These are phyloP conservation scores for Corticium candelabrum DNA, from an alignment of 37 sponge, comb jelly and placozoan species.

Conservation along the genomic window DNA sequence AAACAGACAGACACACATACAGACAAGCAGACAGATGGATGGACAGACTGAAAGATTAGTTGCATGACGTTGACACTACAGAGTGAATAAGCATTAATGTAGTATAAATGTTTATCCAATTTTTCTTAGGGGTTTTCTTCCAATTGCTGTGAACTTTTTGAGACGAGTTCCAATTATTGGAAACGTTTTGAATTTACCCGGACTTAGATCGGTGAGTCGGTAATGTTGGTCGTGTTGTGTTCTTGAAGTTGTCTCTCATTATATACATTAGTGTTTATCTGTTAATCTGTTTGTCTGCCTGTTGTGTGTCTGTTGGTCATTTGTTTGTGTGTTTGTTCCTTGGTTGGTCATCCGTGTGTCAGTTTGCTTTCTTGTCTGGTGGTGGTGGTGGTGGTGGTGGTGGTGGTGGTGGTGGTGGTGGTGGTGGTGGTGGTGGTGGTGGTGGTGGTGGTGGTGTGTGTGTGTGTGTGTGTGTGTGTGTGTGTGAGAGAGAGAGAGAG, in stretches of 20 bases:
- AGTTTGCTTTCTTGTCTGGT: background rate
- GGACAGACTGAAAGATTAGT: too few species aligned
- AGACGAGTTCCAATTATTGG: conserved; percentile 83
- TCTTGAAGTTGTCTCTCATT: too few species aligned
- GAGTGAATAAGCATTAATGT: too few species aligned
- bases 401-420: background rate
- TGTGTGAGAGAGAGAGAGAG: conserved; percentile 10
- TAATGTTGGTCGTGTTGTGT: background rate
- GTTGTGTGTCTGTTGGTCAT: too few species aligned
- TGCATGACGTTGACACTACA: too few species aligned
- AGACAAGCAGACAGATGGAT: too few species aligned
- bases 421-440: background rate
- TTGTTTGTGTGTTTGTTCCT: too few species aligned
- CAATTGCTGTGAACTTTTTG: conserved; percentile 66
- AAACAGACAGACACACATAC: too few species aligned
- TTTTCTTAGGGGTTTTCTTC: conserved; percentile 66
- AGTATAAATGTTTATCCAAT: too few species aligned
- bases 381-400: background rate
- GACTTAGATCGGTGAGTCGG: conserved; percentile 54
- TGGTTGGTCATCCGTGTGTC: too few species aligned
- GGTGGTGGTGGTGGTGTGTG: background rate
- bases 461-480: conserved; percentile 31
- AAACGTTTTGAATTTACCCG: conserved; percentile 71
- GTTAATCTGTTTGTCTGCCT: too few species aligned
- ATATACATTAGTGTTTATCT: too few species aligned